A percentile compares a stretch with the other conserved stretches of the same genome.
Evolutionary conservation across 2,888 invertebrate genomes (phyloP).

Genomic region (Hemaris fuciformis): DNA sequence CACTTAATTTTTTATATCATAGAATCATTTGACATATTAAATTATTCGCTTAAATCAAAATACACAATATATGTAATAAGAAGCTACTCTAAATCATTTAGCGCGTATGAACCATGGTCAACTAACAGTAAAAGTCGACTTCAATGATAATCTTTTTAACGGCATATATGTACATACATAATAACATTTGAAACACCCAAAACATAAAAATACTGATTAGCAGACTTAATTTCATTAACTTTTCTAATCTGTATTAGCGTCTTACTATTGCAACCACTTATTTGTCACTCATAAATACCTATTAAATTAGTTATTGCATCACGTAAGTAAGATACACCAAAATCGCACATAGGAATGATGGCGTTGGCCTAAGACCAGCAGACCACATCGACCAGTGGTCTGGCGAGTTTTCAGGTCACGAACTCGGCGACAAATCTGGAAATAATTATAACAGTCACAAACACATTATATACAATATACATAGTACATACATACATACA

Average conservation of each 20-base stretch:
- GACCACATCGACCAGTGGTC: constrained; percentile 62
- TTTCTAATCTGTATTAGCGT: background rate
- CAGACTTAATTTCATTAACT: background rate
- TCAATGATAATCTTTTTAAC: no score
- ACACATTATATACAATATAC: no score
- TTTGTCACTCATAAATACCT: background rate
- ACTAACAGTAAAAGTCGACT: no score
- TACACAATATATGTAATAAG: no score
- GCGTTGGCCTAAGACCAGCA: constrained; percentile 27
- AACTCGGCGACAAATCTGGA: constrained; percentile 55
- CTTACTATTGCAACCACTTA: background rate
- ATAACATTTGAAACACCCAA: background rate
- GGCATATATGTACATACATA: no score
- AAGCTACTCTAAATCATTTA: no score
- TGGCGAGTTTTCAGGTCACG: constrained; percentile 57
- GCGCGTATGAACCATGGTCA: no score
- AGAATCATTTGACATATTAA: no score
- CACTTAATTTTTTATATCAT: no score
- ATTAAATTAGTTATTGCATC: background rate
- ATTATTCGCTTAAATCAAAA: no score
- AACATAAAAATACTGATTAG: background rate
- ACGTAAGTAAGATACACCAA: constrained; percentile 14
- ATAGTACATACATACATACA: background rate
- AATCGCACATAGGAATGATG: constrained; percentile 18
- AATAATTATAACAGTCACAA: no score